phyloP scores from a whole-genome alignment of 1,140 invertebrate species.

The Brachionus angularis region DNA sequence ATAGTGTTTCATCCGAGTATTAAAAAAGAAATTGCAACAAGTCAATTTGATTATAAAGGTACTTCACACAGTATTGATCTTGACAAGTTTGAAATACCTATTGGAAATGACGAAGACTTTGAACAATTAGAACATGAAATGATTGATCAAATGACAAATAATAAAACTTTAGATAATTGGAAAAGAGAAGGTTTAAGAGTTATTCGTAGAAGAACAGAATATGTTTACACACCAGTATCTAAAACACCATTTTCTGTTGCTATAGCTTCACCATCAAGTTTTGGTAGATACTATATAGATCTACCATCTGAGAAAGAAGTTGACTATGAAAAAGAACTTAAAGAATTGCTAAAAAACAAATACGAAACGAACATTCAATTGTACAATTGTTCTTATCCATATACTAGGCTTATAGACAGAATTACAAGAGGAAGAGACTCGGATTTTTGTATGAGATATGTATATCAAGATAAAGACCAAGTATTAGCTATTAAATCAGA shows the following conservation, averaged over 20 bases:
- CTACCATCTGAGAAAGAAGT: conserved; percentile 8
- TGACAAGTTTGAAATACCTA: conserved; percentile 38
- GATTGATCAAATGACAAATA: conserved; percentile 35
- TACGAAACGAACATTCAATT: conserved; percentile 33
- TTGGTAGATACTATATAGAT: conserved; percentile 39
- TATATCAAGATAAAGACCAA: conserved; percentile 26
- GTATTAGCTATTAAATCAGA: conserved; percentile 35
- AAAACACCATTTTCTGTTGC: conserved; percentile 39
- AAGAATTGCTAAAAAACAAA: not conserved
- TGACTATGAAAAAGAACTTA: not conserved
- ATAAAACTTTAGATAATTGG: conserved; percentile 36
- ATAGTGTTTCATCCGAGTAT: conserved; percentile 43
- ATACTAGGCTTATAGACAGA: not conserved
- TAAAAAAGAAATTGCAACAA: conserved; percentile 15
- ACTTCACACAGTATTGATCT: conserved; percentile 39
- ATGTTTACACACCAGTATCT: conserved; percentile 10
- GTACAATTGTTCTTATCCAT: conserved; percentile 41
- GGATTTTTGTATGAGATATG: conserved; percentile 31
- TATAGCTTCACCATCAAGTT: conserved; percentile 36
- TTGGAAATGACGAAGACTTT: conserved; percentile 28
- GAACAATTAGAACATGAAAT: conserved; percentile 36
- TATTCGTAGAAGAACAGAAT: conserved; percentile 26
- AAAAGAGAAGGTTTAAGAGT: conserved; percentile 43
- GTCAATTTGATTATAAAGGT: conserved; percentile 37
- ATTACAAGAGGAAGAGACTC: not conserved